Evolutionary conservation across 2,797 vertebrate species (phyloP).

Genomic region (Pseudocheirus occidentalis): DNA sequence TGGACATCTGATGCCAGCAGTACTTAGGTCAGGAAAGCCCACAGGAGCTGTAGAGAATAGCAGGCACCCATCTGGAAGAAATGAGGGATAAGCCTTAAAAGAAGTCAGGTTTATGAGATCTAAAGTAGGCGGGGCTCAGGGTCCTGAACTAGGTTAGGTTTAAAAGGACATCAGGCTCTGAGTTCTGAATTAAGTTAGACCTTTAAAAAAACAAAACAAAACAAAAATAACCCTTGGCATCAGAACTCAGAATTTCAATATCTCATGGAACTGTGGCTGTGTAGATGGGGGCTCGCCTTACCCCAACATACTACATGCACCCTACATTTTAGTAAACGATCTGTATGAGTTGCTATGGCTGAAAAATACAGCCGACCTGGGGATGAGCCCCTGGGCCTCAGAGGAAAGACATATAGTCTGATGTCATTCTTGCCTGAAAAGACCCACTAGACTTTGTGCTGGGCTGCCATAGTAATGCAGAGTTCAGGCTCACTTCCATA

Average conservation of each 20-base stretch:
- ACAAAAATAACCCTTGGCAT: too few relatives aligned
- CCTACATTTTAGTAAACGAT: not conserved
- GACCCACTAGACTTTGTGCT: not conserved
- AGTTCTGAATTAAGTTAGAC: not conserved
- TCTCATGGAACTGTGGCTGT: not conserved
- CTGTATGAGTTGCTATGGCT: not conserved
- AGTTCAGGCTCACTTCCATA: not conserved
- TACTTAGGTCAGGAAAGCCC: not conserved
- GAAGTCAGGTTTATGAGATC: not conserved
- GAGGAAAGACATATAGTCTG: not conserved
- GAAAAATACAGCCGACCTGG: not conserved
- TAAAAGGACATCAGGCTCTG: not conserved
- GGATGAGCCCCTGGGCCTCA: not conserved
- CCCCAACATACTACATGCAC: not conserved
- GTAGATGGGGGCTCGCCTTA: not conserved
- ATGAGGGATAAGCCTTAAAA: not conserved
- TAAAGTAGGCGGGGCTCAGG: not conserved
- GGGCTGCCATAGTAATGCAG: not conserved
- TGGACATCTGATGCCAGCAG: not conserved
- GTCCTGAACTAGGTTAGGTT: rapidly evolving
- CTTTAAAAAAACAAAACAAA: not conserved
- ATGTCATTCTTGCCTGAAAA: not conserved
- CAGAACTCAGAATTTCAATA: not conserved
- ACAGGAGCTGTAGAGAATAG: not conserved
- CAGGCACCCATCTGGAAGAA: not conserved